A percentile compares a stretch with the other conserved stretches of the same genome.
Conservation (phyloP, 1,140 invertebrate species). For the Ceratitis capitata region DNA sequence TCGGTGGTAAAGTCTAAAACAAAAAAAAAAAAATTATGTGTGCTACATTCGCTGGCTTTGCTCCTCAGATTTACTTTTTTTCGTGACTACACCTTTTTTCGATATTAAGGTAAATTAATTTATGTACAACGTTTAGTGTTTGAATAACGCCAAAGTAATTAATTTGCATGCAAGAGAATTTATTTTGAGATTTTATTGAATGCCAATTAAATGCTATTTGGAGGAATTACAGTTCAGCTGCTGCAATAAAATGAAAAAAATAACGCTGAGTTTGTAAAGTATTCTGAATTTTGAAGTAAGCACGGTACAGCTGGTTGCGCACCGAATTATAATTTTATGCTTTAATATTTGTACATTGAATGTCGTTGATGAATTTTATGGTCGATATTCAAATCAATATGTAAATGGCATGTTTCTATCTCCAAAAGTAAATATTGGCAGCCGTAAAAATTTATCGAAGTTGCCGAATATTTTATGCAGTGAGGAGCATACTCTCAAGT, state of each 20-base stretch:
- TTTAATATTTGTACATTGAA: background rate
- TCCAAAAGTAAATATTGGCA: too few relatives aligned
- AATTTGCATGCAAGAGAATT: background rate
- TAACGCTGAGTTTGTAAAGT: too few relatives aligned
- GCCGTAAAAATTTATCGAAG: background rate
- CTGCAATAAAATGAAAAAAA: too few relatives aligned
- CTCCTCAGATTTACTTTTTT: too few relatives aligned
- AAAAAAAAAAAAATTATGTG: background rate
- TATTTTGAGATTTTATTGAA: background rate
- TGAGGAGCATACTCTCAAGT: too few relatives aligned
- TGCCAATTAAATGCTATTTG: background rate
- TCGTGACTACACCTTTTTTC: too few relatives aligned
- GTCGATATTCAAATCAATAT: too few relatives aligned
- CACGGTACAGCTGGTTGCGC: background rate
- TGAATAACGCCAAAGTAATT: background rate
- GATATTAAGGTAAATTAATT: too few relatives aligned
- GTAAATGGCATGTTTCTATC: too few relatives aligned
- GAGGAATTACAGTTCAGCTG: background rate
- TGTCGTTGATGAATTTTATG: background rate
- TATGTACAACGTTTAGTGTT: background rate
- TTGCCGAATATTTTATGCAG: background rate
- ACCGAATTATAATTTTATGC: background rate
- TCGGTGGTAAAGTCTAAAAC: background rate
- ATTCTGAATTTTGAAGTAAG: too few relatives aligned
- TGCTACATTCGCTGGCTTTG: background rate